Percentiles rank a stretch among this genome's conserved stretches.
phyloP scores from a whole-genome alignment of 2,797 vertebrate species.

The Etheostoma perlongum region DNA sequence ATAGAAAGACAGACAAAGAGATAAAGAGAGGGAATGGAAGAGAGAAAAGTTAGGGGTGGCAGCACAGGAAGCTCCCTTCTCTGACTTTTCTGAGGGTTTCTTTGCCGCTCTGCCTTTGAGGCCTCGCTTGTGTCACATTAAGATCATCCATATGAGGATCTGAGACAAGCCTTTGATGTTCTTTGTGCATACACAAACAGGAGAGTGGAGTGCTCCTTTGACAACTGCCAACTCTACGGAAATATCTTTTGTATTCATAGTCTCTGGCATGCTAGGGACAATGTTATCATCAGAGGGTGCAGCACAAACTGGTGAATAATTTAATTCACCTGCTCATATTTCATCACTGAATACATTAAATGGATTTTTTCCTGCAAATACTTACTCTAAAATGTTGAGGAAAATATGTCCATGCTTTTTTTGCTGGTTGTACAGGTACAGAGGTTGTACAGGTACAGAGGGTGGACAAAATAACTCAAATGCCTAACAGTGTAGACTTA shows the following conservation, averaged over 20 bases:
- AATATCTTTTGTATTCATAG: conserved; percentile 68
- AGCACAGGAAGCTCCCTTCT: conserved; percentile 68
- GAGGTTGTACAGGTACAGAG: conserved; percentile 16
- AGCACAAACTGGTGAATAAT: conserved; percentile 75
- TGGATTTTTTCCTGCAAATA: conserved; percentile 24
- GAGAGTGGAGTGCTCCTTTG: conserved; percentile 75
- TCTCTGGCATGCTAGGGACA: conserved; percentile 74
- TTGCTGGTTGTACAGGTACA: conserved; percentile 4
- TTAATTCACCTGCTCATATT: conserved; percentile 80
- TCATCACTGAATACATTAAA: conserved; percentile 75
- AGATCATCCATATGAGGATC: conserved; percentile 82
- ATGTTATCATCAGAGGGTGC: conserved; percentile 71
- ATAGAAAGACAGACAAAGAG: conserved; percentile 61
- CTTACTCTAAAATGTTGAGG: conserved; percentile 41
- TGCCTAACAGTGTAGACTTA: not conserved
- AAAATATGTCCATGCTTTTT: conserved; percentile 38
- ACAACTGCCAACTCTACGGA: conserved; percentile 78
- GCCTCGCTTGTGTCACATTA: conserved; percentile 79
- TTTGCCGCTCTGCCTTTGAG: conserved; percentile 75
- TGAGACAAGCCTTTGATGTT: conserved; percentile 82
- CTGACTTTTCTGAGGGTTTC: conserved; percentile 72
- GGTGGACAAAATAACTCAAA: conserved; percentile 40
- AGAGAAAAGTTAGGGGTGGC: conserved; percentile 54
- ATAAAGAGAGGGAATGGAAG: conserved; percentile 50
- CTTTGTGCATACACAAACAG: conserved; percentile 84